phyloP scores from a whole-genome alignment of 2,888 invertebrate species.

The Cryptus viduatorius region DNA sequence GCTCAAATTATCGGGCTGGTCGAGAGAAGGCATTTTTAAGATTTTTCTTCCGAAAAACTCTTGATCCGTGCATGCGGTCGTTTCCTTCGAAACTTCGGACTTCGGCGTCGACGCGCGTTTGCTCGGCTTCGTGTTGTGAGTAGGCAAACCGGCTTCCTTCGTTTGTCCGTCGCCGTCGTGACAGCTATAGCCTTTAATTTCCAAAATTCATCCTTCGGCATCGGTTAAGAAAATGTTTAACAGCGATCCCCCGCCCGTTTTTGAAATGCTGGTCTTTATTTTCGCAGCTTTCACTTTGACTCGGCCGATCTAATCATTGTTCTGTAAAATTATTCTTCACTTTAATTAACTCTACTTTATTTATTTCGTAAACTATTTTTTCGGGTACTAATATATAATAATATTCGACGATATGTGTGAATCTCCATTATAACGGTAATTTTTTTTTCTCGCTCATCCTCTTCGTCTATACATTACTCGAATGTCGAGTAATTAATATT shows the following conservation, averaged over 20 bases:
- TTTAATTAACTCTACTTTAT: too few species aligned
- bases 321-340: neutral
- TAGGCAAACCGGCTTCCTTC: neutral
- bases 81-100: neutral
- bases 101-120: neutral
- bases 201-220: neutral
- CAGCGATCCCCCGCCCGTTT: neutral
- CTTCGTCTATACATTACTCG: too few species aligned
- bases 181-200: neutral
- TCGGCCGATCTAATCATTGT: neutral
- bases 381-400: too few species aligned
- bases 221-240: neutral
- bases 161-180: constrained; percentile 2
- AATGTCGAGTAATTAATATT: too few species aligned
- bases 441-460: too few species aligned
- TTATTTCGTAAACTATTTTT: too few species aligned
- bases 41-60: neutral
- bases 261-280: neutral
- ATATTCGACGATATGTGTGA: too few species aligned
- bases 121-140: neutral
- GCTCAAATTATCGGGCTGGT: neutral
- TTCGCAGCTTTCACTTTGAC: constrained; percentile 4
- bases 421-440: too few species aligned
- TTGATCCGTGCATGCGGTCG: neutral
- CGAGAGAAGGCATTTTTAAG: neutral